phyloP scores from a whole-genome alignment of 2,888 invertebrate species.

The Xiphydria camelus region DNA sequence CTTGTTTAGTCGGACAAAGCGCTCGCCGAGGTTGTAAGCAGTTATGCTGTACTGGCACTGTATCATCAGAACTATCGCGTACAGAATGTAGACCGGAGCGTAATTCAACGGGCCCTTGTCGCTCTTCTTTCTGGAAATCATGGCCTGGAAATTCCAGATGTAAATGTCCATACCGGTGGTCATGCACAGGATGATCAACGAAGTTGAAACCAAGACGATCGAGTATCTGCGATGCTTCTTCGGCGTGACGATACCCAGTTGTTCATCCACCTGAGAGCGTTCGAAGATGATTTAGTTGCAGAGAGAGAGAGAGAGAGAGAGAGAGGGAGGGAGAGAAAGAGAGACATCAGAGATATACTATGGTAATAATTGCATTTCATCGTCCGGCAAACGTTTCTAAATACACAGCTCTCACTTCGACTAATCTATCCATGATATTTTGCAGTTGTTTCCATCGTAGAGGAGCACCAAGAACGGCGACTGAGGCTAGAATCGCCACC shows the following conservation, averaged over 20 bases:
- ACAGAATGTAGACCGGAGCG: slow-evolving; percentile 64
- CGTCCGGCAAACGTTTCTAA: not conserved
- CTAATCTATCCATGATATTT: slow-evolving; percentile 60
- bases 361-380: not conserved
- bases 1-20: slow-evolving; percentile 63
- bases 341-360: not conserved
- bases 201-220: slow-evolving; percentile 29
- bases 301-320: no score
- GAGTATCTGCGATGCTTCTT: slow-evolving; percentile 40
- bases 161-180: slow-evolving; percentile 42
- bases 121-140: slow-evolving; percentile 18
- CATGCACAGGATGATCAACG: slow-evolving; percentile 31
- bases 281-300: no score
- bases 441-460: slow-evolving; percentile 61
- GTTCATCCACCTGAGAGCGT: slow-evolving; percentile 47
- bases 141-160: slow-evolving; percentile 32
- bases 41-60: slow-evolving; percentile 66
- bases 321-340: no score
- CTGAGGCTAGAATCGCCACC: slow-evolving; percentile 61
- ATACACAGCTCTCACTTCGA: slow-evolving; percentile 56
- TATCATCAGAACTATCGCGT: slow-evolving; percentile 63
- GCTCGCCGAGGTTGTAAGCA: slow-evolving; percentile 62
- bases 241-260: slow-evolving; percentile 32
- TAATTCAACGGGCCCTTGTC: slow-evolving; percentile 60
- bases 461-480: slow-evolving; percentile 62